phyloP scores from a whole-genome alignment of 2,888 invertebrate species.

The Julus scandinavius region DNA sequence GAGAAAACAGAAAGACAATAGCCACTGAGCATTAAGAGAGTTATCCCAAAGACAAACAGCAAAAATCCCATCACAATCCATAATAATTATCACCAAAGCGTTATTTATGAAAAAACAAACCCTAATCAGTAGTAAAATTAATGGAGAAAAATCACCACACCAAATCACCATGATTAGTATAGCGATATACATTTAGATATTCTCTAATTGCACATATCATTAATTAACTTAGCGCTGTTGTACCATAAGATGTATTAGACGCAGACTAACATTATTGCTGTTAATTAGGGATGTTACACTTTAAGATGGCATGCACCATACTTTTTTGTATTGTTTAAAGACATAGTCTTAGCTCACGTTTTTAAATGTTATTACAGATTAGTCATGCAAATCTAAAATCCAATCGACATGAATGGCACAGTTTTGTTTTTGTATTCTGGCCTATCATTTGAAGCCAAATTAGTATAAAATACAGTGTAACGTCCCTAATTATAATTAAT shows the following conservation, averaged over 20 bases:
- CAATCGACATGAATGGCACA: too few relatives aligned
- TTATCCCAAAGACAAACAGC: not conserved
- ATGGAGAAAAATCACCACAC: not conserved
- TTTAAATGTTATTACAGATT: not conserved
- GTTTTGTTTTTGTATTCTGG: too few relatives aligned
- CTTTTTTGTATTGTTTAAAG: not conserved
- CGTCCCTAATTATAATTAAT: not conserved
- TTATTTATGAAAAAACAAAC: not conserved
- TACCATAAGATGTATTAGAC: not conserved
- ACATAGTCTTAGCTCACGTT: not conserved
- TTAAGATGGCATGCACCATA: not conserved
- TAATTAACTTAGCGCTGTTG: constrained; percentile 1
- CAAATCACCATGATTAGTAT: constrained; percentile 40
- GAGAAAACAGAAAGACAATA: constrained; percentile 30
- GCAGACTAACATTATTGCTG: not conserved
- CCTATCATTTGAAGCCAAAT: too few relatives aligned
- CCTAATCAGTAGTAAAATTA: not conserved
- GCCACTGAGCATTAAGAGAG: not conserved
- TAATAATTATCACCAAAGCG: constrained; percentile 5
- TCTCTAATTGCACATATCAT: not conserved
- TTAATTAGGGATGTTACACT: constrained; percentile 9
- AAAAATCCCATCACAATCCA: not conserved
- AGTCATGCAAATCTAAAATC: too few relatives aligned
- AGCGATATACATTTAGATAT: not conserved
- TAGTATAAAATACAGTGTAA: not conserved